Evolutionary conservation across 2,888 invertebrate genomes (phyloP), one percentile per base, ranked within the genome.

Genomic region (Prionchulus punctatus): DNA sequence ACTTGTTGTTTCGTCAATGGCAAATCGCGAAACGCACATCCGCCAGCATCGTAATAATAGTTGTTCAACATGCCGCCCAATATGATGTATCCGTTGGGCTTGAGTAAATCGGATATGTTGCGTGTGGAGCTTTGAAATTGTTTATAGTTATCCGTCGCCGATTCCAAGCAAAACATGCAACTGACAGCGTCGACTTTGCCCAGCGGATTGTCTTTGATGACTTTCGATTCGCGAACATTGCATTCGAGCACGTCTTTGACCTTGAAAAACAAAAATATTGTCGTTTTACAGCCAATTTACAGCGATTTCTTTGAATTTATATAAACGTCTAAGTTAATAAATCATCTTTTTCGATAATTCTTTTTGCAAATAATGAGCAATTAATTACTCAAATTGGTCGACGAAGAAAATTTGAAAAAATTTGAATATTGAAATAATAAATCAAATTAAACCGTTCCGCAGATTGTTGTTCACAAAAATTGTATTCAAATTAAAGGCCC

Each of bases 121-220:
- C 18, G 18, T 7, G 18, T n/a, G 12, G 45, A 12, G 23, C 23
- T n/a, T n/a, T 12, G 4, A 23, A n/a, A 45, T 45, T 45, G 45
- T 45, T 23, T 12, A 23, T 45, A 23, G 4, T 12, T 45, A 23
- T 45, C 45, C 18, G 18, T n/a, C 4, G 45, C 45, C 18, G 18
- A 45, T 45, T 45, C 45, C 18, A 45, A 23, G 45, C 45, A 45
- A 45, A 45, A 45, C 23, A 45, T 12, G 45, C 45, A 45, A 23
- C 45, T 45, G 7, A 45, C 23, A 7, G 18, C 45, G 23, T 45
- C 45, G 23, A 45, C 12, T 23, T 45, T 12, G 4, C 45, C 45
- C 18, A 7, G 23, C 12, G 45, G 23, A 7, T 23, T 12, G 23
- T 12, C 18, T n/a, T n/a, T n/a, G 23, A 45, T 45, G 12, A 45